Evolutionary conservation across 1,140 invertebrate genomes (phyloP).

Genomic region (Idris sp.): DNA sequence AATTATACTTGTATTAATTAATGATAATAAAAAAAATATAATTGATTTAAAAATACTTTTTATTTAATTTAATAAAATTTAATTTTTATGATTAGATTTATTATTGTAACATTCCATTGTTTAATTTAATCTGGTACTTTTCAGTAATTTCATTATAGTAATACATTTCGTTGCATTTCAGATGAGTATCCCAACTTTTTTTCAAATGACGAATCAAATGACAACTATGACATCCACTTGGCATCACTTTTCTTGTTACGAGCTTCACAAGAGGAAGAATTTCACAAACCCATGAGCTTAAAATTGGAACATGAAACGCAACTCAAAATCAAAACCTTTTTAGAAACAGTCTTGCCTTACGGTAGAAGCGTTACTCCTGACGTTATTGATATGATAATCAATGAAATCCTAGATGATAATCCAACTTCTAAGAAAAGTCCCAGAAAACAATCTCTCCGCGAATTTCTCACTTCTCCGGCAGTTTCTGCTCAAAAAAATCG

Average conservation of each 20-base stretch:
- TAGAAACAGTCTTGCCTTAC: slow-evolving; percentile 69
- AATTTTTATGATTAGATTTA: too few relatives aligned
- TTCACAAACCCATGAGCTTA: slow-evolving; percentile 71
- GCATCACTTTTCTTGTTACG: slow-evolving; percentile 69
- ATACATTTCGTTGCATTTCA: too few relatives aligned
- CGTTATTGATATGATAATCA: slow-evolving; percentile 62
- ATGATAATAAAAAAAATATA: too few relatives aligned
- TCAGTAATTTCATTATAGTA: slow-evolving; percentile 4
- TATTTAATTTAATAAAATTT: slow-evolving; percentile 5
- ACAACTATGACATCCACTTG: slow-evolving; percentile 56
- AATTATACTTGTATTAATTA: too few relatives aligned
- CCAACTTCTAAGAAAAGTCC: slow-evolving; percentile 52
- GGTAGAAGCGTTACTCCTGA: slow-evolving; percentile 69
- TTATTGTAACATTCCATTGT: too few relatives aligned
- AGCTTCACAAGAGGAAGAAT: slow-evolving; percentile 67
- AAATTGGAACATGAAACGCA: slow-evolving; percentile 70
- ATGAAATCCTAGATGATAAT: slow-evolving; percentile 39
- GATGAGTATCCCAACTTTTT: slow-evolving; percentile 73
- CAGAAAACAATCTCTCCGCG: slow-evolving; percentile 54
- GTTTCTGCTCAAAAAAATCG: slow-evolving; percentile 66
- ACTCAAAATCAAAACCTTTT: slow-evolving; percentile 73
- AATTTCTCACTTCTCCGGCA: slow-evolving; percentile 73
- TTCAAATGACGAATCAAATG: slow-evolving; percentile 13
- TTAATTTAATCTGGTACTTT: too few relatives aligned
- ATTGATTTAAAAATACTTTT: too few relatives aligned